Percentiles rank a stretch among this genome's conserved stretches.
phyloP scores from a whole-genome alignment of 2,888 invertebrate species.

The Amblyjoppa proteus region DNA sequence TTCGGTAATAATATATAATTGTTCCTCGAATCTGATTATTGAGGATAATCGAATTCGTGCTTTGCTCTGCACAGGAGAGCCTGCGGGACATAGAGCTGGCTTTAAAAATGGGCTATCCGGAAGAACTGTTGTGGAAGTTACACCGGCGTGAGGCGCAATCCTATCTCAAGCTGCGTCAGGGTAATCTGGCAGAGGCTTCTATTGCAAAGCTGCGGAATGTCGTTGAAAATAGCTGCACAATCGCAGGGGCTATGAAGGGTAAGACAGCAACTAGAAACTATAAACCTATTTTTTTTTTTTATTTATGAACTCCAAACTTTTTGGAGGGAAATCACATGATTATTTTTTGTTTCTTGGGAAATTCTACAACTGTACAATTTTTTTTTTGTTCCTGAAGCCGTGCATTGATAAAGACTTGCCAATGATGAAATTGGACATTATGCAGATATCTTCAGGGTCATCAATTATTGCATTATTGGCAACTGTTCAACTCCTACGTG shows the following conservation, averaged over 20 bases:
- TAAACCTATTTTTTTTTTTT: slow-evolving; percentile 2
- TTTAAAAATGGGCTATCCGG: slow-evolving; percentile 88
- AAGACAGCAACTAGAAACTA: background rate
- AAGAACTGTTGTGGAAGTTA: slow-evolving; percentile 88
- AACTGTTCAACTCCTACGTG: no score
- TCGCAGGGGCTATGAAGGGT: slow-evolving; percentile 72
- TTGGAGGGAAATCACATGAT: slow-evolving; percentile 3
- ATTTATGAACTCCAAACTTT: slow-evolving; percentile 14
- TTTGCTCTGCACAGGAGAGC: slow-evolving; percentile 86
- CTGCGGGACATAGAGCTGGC: slow-evolving; percentile 88
- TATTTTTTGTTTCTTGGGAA: no score
- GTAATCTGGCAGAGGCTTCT: slow-evolving; percentile 82
- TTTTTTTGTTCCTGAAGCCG: no score
- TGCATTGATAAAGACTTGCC: no score
- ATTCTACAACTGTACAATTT: no score
- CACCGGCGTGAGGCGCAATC: slow-evolving; percentile 89
- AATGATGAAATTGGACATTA: no score
- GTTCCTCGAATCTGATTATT: background rate
- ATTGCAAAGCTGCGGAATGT: slow-evolving; percentile 69
- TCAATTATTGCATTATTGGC: no score
- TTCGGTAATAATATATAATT: background rate
- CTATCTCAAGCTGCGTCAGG: slow-evolving; percentile 86
- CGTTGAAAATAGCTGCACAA: slow-evolving; percentile 67
- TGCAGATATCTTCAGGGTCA: no score
- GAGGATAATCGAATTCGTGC: background rate